Conservation (phyloP, 2,888 invertebrate species). For the Galerucella nymphaeae region DNA sequence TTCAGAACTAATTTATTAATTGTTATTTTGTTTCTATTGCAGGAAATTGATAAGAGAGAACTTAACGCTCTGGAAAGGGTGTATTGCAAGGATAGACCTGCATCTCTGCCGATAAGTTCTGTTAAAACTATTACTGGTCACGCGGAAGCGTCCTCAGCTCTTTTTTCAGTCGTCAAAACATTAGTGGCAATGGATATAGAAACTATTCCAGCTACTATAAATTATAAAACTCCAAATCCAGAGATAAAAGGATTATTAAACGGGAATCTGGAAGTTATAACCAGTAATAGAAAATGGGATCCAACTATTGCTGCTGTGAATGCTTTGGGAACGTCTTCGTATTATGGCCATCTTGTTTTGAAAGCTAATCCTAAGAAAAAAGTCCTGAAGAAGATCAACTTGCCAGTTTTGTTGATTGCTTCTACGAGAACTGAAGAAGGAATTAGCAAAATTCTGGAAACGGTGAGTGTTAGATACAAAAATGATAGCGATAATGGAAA, state of each 20-base stretch:
- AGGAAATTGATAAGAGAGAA: slow-evolving; percentile 74
- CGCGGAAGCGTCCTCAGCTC: slow-evolving; percentile 89
- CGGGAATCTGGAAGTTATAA: slow-evolving; percentile 84
- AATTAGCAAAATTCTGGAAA: slow-evolving; percentile 73
- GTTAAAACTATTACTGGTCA: slow-evolving; percentile 99
- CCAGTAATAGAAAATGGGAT: slow-evolving; percentile 81
- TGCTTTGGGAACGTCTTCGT: slow-evolving; percentile 98
- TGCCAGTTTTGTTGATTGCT: slow-evolving; percentile 77
- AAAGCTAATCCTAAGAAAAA: slow-evolving; percentile 80
- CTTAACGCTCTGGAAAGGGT: slow-evolving; percentile 90
- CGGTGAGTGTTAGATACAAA: slow-evolving; percentile 49
- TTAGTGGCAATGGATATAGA: slow-evolving; percentile 92
- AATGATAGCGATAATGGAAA: slow-evolving; percentile 1
- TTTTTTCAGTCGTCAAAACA: slow-evolving; percentile 90
- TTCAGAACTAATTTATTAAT: too few species aligned
- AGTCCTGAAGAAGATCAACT: slow-evolving; percentile 66
- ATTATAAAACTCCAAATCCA: slow-evolving; percentile 87
- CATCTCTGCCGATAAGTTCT: slow-evolving; percentile 90
- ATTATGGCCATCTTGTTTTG: slow-evolving; percentile 91
- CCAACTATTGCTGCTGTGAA: slow-evolving; percentile 92
- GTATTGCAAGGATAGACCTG: slow-evolving; percentile 83
- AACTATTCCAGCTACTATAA: slow-evolving; percentile 89
- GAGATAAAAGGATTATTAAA: slow-evolving; percentile 88
- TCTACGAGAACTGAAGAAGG: slow-evolving; percentile 90
- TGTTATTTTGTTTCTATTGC: slow-evolving; percentile 38